A percentile compares a stretch with the other conserved stretches of the same genome.
Conservation (phyloP, 2,797 vertebrate genomes). For the Spheniscus humboldti region DNA sequence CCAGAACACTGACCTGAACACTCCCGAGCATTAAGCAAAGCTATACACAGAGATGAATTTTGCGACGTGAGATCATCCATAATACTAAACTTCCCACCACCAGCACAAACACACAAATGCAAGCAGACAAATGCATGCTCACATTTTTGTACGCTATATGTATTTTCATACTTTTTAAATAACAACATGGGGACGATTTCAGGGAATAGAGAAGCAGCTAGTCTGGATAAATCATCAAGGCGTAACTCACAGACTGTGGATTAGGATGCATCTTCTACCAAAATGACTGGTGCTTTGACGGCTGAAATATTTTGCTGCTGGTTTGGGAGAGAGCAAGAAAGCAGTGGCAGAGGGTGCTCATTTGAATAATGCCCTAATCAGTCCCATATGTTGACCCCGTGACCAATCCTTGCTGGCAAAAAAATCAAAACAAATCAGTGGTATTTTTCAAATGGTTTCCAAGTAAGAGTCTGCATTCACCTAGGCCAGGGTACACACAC, state of each 20-base stretch:
- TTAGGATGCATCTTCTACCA: not conserved
- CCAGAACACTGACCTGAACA: conserved; percentile 14
- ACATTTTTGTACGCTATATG: not conserved
- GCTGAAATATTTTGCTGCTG: conserved; percentile 16
- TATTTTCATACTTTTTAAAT: not conserved
- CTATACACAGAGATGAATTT: conserved; percentile 1
- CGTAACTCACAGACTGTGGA: not conserved
- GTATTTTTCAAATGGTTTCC: conserved; percentile 46
- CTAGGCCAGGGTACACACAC: conserved; percentile 11
- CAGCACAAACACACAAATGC: not conserved
- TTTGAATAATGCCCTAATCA: conserved; percentile 62
- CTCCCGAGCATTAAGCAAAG: conserved; percentile 24
- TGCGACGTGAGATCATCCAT: not conserved
- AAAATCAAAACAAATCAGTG: conserved; percentile 56
- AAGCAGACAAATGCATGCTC: not conserved
- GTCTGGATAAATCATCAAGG: not conserved
- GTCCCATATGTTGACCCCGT: conserved; percentile 64
- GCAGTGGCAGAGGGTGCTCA: conserved; percentile 19
- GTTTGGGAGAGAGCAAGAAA: conserved; percentile 27
- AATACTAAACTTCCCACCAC: not conserved
- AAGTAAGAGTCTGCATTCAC: conserved; percentile 28
- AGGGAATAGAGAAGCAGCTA: not conserved
- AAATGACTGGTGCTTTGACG: not conserved
- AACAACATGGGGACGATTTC: not conserved
- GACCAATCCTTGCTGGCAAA: conserved; percentile 41